phyloP scores from a whole-genome alignment of 2,113 vertebrate genomes.

The Carettochelys insculpta region DNA sequence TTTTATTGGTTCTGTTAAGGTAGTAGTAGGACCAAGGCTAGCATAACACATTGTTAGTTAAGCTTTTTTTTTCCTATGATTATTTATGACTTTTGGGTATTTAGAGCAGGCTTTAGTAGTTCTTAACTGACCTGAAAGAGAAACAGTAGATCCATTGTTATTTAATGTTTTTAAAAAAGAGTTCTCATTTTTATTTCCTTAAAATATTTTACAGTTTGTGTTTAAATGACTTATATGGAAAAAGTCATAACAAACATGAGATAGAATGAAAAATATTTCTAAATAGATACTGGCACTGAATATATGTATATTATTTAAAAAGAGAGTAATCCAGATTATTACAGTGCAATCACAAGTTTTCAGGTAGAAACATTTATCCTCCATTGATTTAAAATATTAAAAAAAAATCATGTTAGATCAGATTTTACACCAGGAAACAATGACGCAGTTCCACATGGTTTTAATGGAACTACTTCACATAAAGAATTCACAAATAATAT shows the following conservation, averaged over 20 bases:
- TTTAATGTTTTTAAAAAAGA: slow-evolving; percentile 52
- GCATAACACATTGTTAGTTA: not conserved
- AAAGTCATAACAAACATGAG: not conserved
- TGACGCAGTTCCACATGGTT: accelerated
- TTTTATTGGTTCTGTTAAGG: slow-evolving; percentile 27
- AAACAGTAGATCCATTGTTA: slow-evolving; percentile 59
- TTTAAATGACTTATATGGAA: slow-evolving; percentile 41
- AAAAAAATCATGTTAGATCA: no score
- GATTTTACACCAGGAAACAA: no score
- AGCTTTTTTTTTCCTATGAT: not conserved
- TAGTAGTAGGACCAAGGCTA: not conserved
- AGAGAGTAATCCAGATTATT: not conserved
- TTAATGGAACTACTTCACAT: no score
- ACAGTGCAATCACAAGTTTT: not conserved
- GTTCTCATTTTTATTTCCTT: slow-evolving; percentile 64
- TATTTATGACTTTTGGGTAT: slow-evolving; percentile 21
- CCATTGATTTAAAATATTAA: accelerated
- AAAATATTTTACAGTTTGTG: slow-evolving; percentile 52
- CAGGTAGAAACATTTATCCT: not conserved
- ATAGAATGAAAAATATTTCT: not conserved
- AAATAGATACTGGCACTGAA: not conserved
- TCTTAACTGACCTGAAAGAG: slow-evolving; percentile 50
- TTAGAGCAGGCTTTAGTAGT: slow-evolving; percentile 54
- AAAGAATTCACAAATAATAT: no score
- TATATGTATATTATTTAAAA: not conserved